Percentiles rank a stretch among this genome's conserved stretches.
Conservation (phyloP, 92 coral and sea anemone genomes). For the Parazoanthus atlanticus region DNA sequence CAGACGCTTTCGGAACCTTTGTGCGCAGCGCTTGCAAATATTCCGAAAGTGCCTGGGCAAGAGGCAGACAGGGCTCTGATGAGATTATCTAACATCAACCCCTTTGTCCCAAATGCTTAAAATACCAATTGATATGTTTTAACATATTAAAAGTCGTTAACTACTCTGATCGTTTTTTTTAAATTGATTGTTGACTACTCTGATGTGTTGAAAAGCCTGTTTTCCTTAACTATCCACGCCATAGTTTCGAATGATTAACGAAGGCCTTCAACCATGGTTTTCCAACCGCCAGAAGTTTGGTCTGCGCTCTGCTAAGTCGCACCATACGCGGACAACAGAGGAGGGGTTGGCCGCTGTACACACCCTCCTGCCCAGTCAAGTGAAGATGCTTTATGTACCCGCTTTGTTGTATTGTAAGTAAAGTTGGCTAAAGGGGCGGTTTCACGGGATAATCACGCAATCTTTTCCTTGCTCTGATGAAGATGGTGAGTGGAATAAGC, state of each 20-base stretch:
- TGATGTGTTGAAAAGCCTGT: background rate
- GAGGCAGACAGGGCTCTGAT: no score
- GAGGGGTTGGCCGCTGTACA: constrained; percentile 96
- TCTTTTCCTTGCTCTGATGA: no score
- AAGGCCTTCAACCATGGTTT: constrained; percentile 99
- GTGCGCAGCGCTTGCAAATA: no score
- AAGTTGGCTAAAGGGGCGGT: background rate
- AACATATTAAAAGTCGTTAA: background rate
- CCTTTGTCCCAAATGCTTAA: no score
- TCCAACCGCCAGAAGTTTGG: constrained; percentile 93
- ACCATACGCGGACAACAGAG: constrained; percentile 76
- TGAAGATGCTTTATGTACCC: constrained; percentile 85
- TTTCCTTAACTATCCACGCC: constrained; percentile 6
- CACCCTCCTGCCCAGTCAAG: constrained; percentile 79
- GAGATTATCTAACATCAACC: no score
- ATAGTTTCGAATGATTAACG: constrained; percentile 89
- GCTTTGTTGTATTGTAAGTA: constrained; percentile 95
- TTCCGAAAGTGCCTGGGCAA: no score
- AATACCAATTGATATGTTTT: background rate
- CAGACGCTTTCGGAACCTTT: no score
- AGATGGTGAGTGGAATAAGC: no score
- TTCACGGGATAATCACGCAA: no score
- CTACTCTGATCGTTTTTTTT: no score
- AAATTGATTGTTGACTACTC: no score
- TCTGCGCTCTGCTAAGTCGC: constrained; percentile 78